Percentiles rank a stretch among this genome's conserved stretches.
Conservation (phyloP, 2,797 vertebrate species). For the Tokudaia tokunoshimensis region DNA sequence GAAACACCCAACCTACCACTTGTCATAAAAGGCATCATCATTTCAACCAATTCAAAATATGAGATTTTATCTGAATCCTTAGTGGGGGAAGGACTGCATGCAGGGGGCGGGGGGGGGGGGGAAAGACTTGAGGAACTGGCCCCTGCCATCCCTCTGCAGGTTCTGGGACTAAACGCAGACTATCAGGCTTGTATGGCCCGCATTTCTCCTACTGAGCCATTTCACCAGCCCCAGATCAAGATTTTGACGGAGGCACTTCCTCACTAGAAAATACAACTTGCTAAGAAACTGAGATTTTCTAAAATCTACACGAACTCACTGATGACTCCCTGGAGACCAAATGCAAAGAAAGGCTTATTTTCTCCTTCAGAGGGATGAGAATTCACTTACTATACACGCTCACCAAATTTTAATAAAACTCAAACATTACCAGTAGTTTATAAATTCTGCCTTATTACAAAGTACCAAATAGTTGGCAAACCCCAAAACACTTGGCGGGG, state of each 20-base stretch:
- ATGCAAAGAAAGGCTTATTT: neutral
- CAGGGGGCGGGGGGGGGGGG: no score
- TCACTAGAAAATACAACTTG: neutral
- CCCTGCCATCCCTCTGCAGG: neutral
- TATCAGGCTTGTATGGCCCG: neutral
- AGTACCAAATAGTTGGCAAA: neutral
- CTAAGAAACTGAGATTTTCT: neutral
- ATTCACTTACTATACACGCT: conserved; percentile 32
- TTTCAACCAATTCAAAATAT: neutral
- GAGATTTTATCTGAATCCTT: neutral
- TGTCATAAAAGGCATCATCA: neutral
- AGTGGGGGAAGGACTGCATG: neutral
- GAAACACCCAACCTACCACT: neutral
- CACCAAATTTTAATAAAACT: conserved; percentile 24
- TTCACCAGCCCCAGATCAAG: neutral
- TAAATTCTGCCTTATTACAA: neutral
- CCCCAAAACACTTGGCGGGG: neutral
- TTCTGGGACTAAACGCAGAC: neutral
- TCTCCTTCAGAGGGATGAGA: neutral
- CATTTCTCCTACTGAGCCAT: no score
- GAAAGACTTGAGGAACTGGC: no score
- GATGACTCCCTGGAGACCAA: neutral
- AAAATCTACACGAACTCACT: neutral
- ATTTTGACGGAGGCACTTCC: neutral
- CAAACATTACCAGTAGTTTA: conserved; percentile 17